phyloP scores from a whole-genome alignment of 1,140 invertebrate species.

The Mercenaria mercenaria region DNA sequence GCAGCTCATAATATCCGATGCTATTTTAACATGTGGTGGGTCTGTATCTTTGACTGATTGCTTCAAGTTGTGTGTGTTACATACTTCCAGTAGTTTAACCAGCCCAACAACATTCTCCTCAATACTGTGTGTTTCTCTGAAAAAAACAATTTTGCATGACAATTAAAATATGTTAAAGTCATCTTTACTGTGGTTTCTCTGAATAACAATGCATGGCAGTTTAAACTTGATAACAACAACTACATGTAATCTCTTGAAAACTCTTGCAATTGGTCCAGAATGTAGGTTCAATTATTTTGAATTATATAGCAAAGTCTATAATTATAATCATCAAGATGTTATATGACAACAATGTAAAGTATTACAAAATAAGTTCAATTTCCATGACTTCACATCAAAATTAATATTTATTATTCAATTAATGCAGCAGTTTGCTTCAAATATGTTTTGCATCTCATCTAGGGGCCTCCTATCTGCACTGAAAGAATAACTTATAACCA shows the following conservation, averaged over 20 bases:
- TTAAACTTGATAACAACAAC: no score
- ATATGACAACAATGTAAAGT: no score
- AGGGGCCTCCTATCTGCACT: neutral
- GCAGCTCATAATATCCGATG: constrained; percentile 96
- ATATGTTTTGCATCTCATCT: neutral
- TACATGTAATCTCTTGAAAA: no score
- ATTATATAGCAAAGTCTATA: no score
- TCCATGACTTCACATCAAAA: no score
- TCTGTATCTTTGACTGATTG: constrained; percentile 92
- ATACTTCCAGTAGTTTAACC: constrained; percentile 94
- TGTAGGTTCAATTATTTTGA: no score
- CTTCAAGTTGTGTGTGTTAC: constrained; percentile 94
- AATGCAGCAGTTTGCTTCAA: neutral
- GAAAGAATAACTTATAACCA: neutral
- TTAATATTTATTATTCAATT: no score
- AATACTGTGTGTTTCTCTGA: constrained; percentile 94
- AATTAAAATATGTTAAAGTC: no score
- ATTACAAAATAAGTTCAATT: no score
- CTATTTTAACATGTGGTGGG: constrained; percentile 97
- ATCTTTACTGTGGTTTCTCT: constrained; percentile 96
- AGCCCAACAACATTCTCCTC: constrained; percentile 94
- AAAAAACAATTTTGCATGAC: no score
- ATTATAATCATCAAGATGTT: no score
- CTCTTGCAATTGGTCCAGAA: no score
- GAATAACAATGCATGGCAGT: constrained; percentile 47